Evolutionary conservation across 2,113 vertebrate species (phyloP).

Genomic region (Dicentrarchus labrax): DNA sequence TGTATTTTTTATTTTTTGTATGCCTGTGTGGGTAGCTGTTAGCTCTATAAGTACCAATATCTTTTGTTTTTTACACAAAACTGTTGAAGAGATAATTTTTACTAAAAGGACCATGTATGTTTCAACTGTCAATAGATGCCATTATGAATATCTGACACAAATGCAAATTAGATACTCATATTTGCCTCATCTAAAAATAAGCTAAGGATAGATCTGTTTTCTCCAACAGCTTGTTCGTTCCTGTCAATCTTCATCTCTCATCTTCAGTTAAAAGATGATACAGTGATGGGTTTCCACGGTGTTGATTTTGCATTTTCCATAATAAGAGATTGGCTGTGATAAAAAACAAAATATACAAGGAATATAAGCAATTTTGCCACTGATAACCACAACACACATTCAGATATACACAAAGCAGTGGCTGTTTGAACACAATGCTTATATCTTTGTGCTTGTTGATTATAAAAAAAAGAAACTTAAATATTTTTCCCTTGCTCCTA

Average conservation of each 20-base stretch:
- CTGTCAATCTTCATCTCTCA: not conserved
- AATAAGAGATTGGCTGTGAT: not conserved
- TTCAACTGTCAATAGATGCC: not conserved
- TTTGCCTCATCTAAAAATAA: not conserved
- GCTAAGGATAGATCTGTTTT: not conserved
- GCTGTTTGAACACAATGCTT: not conserved
- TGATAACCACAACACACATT: not conserved
- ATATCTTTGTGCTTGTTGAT: conserved; percentile 5
- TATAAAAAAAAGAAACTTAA: not conserved
- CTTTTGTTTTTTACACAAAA: not conserved
- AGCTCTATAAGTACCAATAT: not conserved
- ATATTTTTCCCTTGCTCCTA: not conserved
- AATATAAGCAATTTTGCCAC: not conserved
- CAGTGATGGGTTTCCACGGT: not conserved
- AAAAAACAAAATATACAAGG: not conserved
- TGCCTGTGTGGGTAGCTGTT: not conserved
- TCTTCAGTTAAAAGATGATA: conserved; percentile 2
- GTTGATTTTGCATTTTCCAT: not conserved
- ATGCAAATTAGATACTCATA: not conserved
- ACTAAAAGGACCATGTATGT: not conserved
- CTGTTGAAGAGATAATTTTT: not conserved
- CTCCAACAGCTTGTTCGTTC: not conserved
- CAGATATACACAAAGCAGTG: not conserved
- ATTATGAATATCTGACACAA: not conserved
- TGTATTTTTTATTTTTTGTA: not conserved